These are phyloP conservation scores for Rhea pennata DNA, from an alignment of 2,113 vertebrate genomes.

Conservation along the genomic window DNA sequence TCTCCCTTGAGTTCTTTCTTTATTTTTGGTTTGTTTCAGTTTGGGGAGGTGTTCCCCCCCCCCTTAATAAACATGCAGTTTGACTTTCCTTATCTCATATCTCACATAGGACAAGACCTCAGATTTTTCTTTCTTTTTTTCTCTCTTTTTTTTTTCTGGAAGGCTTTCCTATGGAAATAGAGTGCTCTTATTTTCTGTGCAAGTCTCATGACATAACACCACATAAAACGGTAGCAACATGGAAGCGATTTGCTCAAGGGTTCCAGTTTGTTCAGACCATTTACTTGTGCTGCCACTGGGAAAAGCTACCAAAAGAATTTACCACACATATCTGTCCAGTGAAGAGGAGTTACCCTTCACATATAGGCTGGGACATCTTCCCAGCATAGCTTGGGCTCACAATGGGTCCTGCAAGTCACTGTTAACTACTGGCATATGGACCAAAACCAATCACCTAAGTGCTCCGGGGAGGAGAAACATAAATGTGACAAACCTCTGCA, in stretches of 20 bases:
- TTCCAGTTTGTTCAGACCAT: constrained; percentile 40
- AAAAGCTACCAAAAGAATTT: constrained; percentile 49
- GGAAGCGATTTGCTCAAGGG: constrained; percentile 50
- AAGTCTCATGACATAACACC: constrained; percentile 51
- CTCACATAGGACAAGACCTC: constrained; percentile 74
- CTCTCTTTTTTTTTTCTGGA: background rate
- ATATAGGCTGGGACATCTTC: background rate
- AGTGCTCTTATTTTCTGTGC: constrained; percentile 66
- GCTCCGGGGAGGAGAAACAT: constrained; percentile 36
- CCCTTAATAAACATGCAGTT: constrained; percentile 74
- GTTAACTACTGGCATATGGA: background rate
- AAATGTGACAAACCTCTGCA: constrained; percentile 40
- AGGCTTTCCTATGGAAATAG: constrained; percentile 82
- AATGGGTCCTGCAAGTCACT: background rate
- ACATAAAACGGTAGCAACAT: constrained; percentile 49
- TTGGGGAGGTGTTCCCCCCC: background rate
- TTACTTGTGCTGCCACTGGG: constrained; percentile 21
- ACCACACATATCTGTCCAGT: background rate
- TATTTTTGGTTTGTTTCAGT: constrained; percentile 70
- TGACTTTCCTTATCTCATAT: constrained; percentile 75
- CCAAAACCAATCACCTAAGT: constrained; percentile 55
- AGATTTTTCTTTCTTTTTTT: constrained; percentile 38
- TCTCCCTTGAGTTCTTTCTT: constrained; percentile 60
- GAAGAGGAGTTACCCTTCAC: constrained; percentile 15
- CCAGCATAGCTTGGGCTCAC: background rate